Conservation (phyloP, 2,113 vertebrate genomes). For the Marcusenius ussheri region DNA sequence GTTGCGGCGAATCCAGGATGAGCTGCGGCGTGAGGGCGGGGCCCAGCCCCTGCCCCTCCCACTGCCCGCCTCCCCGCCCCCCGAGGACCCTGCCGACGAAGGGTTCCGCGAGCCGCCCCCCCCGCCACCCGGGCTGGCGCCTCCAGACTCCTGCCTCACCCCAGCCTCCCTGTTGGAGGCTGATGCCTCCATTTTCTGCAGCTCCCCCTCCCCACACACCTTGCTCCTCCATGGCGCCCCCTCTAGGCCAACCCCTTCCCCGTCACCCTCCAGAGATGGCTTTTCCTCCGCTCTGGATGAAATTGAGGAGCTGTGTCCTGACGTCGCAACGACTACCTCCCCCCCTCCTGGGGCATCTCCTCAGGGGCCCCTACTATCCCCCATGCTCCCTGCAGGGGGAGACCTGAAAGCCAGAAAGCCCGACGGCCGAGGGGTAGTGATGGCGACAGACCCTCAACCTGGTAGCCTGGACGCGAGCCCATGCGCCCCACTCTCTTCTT, state of each 20-base stretch:
- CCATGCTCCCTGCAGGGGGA: background rate
- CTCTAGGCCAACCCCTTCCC: constrained; percentile 33
- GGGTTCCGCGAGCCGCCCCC: constrained; percentile 56
- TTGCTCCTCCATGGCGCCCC: constrained; percentile 40
- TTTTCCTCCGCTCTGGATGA: constrained; percentile 80
- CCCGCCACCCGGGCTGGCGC: constrained; percentile 56
- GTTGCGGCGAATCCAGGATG: constrained; percentile 76
- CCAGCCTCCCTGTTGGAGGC: constrained; percentile 79
- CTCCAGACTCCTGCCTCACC: constrained; percentile 77
- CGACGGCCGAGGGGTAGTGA: constrained; percentile 49
- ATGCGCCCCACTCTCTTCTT: background rate
- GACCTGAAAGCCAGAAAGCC: constrained; percentile 55
- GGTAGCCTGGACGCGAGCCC: constrained; percentile 67
- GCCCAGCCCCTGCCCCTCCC: constrained; percentile 64
- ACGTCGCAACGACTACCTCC: constrained; percentile 49
- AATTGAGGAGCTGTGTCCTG: constrained; percentile 80
- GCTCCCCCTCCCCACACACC: constrained; percentile 50
- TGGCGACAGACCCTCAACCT: constrained; percentile 57
- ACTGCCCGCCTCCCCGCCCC: constrained; percentile 51
- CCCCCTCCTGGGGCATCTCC: constrained; percentile 46
- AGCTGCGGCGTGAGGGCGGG: constrained; percentile 75
- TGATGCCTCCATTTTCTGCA: constrained; percentile 65
- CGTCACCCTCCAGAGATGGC: constrained; percentile 67
- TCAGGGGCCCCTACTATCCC: constrained; percentile 14
- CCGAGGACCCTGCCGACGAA: constrained; percentile 45